Evolutionary conservation across 2,113 vertebrate species (phyloP).

Genomic region (Elanoides forficatus): DNA sequence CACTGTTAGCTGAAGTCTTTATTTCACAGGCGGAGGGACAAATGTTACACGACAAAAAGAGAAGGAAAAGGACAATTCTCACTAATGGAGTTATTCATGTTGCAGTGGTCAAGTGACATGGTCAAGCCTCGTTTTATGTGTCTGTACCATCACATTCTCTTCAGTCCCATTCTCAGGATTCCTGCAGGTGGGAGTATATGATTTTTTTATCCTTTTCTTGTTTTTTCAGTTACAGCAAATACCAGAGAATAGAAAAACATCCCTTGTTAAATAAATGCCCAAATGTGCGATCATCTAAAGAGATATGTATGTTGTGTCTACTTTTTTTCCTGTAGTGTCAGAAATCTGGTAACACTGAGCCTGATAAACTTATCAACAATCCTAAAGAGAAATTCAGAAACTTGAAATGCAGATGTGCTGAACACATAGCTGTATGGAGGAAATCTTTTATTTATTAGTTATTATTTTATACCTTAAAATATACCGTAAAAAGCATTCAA

Average conservation of each 20-base stretch:
- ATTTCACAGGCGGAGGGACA: background rate
- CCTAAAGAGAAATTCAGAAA: background rate
- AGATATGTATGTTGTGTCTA: background rate
- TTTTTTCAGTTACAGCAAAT: background rate
- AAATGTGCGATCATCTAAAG: background rate
- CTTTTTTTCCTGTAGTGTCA: background rate
- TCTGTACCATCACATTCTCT: background rate
- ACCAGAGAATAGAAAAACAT: background rate
- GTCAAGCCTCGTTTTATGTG: background rate
- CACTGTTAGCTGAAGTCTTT: constrained; percentile 18
- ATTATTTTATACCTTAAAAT: background rate
- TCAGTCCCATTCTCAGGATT: background rate
- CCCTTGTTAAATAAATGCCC: background rate
- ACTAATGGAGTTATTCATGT: background rate
- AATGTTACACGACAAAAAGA: background rate
- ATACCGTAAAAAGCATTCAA: background rate
- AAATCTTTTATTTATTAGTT: background rate
- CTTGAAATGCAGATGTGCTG: background rate
- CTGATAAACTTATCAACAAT: background rate
- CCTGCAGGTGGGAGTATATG: background rate
- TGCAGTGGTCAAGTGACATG: background rate
- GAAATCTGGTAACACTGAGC: background rate
- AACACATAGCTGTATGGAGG: background rate
- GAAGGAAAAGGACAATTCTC: background rate
- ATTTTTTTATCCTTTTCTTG: background rate